Base-by-base conservation (phyloP, 2,797 vertebrate species). In the Arctocebus calabarensis region DNA sequence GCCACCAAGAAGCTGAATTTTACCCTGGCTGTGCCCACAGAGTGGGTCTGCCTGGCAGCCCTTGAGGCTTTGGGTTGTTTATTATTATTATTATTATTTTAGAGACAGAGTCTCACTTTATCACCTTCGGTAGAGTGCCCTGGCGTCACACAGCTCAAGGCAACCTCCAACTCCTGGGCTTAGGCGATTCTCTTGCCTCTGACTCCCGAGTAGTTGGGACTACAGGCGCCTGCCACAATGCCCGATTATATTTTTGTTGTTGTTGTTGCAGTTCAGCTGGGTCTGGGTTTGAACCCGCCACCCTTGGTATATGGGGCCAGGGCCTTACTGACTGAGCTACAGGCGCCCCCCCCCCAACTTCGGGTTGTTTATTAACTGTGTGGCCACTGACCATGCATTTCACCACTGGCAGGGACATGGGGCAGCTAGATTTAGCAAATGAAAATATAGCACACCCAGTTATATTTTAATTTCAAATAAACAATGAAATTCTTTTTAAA, bases 341-440 rank as follows among this genome's bases (percentile, higher is more conserved):
- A 40, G 40, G 40, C 40, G 5, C 40, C 40, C 3, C 40, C 40
- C 40, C 3, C 40, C 40, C 40, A 40, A 40, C 70, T 61, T 77
- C 6, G 70, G 70, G 96, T 93, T 97, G 97, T 95, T 97, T 94
- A 96, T 96, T 97, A 97, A 97, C 96, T 13, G 75, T 10, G 57
- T 88, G 95, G 75, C 74, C 78, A 27, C 68, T 57, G 71, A 75
- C 90, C 92, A 13, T 88, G 93, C 55, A 20, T 57, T 78, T 95
- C 87, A n/a, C 90, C 43, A 48, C 34, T 61, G 78, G 29, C 90
- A 48, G 84, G 48, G 70, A 25, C 48, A 2, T 29, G 7, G 13
- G 40, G 66, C 40, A 87, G 61, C 94, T 91, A 70, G 88, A 96
- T 86, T 94, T 94, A 96, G 94, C 88, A 96, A 94, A 83, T 84